Percentiles rank a stretch among this genome's conserved stretches.
These are phyloP conservation scores for Gryllus bimaculatus DNA, from an alignment of 1,140 invertebrate genomes.

Conservation along the genomic window DNA sequence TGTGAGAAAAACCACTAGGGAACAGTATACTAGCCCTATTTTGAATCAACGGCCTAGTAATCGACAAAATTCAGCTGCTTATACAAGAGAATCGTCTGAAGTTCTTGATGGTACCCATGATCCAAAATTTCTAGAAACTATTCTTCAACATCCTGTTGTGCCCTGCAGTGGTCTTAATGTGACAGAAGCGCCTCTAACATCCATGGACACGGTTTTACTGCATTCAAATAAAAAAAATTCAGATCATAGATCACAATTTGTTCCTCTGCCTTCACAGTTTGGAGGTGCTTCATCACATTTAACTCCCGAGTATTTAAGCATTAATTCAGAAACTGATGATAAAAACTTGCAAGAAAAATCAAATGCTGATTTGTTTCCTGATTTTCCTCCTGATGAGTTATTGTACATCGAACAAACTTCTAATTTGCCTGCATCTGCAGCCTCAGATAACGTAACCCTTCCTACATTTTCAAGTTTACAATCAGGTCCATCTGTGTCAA, in stretches of 20 bases:
- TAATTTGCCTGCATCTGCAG: neutral
- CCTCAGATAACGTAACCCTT: constrained; percentile 13
- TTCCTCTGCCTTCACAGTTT: constrained; percentile 12
- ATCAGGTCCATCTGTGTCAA: constrained; percentile 2
- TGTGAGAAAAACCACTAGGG: neutral
- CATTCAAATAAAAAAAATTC: constrained; percentile 6
- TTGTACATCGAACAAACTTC: constrained; percentile 16
- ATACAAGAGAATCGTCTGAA: neutral
- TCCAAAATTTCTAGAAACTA: constrained; percentile 17
- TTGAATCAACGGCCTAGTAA: neutral
- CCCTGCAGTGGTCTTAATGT: neutral
- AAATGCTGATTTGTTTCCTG: constrained; percentile 16
- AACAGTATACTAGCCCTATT: neutral
- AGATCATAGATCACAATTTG: constrained; percentile 2
- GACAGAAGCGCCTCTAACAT: neutral
- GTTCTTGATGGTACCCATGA: neutral
- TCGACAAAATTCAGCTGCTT: neutral
- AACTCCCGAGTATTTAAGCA: neutral
- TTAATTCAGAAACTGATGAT: neutral
- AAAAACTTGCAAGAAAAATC: neutral
- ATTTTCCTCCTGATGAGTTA: constrained; percentile 17
- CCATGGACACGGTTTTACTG: constrained; percentile 16
- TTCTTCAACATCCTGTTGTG: constrained; percentile 14
- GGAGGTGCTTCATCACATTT: neutral
- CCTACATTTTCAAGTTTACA: constrained; percentile 23